These are phyloP conservation scores for Ophraella communa DNA, from an alignment of 2,888 invertebrate genomes.

Conservation along the genomic window DNA sequence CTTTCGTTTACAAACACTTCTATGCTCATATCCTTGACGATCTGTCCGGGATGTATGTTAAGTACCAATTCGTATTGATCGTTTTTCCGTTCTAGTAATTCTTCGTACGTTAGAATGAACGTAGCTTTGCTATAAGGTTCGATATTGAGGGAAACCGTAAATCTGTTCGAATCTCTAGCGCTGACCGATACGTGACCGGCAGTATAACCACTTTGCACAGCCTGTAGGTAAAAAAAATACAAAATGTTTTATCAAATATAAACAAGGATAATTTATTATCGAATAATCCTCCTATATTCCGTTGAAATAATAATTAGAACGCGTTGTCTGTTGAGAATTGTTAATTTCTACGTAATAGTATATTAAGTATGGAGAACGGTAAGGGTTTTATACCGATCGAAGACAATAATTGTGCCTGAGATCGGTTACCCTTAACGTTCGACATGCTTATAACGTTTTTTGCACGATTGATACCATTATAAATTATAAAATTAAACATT, in stretches of 20 bases:
- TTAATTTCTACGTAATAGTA: too few relatives aligned
- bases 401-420: too few relatives aligned
- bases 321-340: too few relatives aligned
- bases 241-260: background rate
- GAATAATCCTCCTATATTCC: too few relatives aligned
- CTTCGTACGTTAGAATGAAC: constrained; percentile 77
- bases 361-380: too few relatives aligned
- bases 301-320: too few relatives aligned
- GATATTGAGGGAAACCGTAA: constrained; percentile 72
- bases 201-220: background rate
- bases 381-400: too few relatives aligned
- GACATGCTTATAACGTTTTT: too few relatives aligned
- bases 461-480: too few relatives aligned
- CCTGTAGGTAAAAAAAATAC: background rate
- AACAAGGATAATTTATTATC: too few relatives aligned
- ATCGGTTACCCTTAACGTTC: too few relatives aligned
- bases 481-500: too few relatives aligned
- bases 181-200: constrained; percentile 69
- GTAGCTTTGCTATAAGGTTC: constrained; percentile 67
- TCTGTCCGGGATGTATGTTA: constrained; percentile 72
- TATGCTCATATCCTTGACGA: constrained; percentile 69
- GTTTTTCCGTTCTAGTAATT: constrained; percentile 68
- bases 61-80: constrained; percentile 73
- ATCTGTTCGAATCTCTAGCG: constrained; percentile 73
- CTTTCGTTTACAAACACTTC: constrained; percentile 68